These are phyloP conservation scores for Stegastes partitus DNA, from an alignment of 2,113 vertebrate species.

Conservation along the genomic window DNA sequence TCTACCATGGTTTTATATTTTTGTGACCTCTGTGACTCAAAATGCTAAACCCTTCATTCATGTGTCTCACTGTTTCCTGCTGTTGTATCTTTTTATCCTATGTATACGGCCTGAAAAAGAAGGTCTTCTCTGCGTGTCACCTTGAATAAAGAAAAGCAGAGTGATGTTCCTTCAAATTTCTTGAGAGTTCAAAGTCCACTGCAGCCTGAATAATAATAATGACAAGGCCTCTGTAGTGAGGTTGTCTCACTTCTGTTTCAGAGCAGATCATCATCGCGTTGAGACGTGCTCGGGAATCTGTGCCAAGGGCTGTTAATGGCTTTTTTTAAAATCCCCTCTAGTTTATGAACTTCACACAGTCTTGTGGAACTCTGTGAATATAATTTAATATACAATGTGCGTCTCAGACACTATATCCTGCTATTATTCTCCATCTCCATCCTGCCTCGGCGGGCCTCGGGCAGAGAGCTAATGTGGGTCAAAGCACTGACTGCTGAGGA, in stretches of 20 bases:
- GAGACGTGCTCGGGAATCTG: conserved; percentile 31
- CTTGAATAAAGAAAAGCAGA: conserved; percentile 17
- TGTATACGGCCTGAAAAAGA: not conserved
- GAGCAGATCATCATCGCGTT: not conserved
- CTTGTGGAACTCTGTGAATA: conserved; percentile 50
- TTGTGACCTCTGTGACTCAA: not conserved
- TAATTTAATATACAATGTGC: conserved; percentile 44
- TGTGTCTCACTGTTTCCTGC: not conserved
- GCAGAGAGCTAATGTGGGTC: conserved; percentile 72
- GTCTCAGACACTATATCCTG: conserved; percentile 47
- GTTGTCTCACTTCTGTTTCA: conserved; percentile 16
- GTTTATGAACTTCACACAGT: conserved; percentile 60
- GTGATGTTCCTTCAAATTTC: not conserved
- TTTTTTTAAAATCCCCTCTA: conserved; percentile 38
- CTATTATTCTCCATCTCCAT: conserved; percentile 61
- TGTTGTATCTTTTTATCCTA: not conserved
- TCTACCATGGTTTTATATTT: too few relatives aligned
- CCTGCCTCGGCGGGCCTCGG: conserved; percentile 38
- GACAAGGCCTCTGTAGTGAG: conserved; percentile 10
- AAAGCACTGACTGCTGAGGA: conserved; percentile 58
- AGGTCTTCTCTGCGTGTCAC: not conserved
- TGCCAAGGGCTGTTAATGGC: conserved; percentile 48
- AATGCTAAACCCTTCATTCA: not conserved
- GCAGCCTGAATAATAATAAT: conserved; percentile 15
- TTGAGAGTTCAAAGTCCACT: conserved; percentile 13